These are phyloP conservation scores for Coecobrya sp. DNA, from an alignment of 2,888 invertebrate species.

Conservation along the genomic window DNA sequence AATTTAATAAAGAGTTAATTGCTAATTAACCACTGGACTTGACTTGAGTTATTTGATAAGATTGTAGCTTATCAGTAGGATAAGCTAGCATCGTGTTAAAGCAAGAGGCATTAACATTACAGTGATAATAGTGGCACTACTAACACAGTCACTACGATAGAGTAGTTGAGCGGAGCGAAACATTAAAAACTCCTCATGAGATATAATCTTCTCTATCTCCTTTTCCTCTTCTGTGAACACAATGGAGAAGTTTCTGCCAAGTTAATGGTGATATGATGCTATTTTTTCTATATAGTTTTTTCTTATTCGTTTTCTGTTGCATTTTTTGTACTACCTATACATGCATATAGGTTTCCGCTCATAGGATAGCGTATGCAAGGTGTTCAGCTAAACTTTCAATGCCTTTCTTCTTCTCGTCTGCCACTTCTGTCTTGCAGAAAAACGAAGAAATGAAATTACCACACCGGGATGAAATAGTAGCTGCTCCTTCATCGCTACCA, in stretches of 20 bases:
- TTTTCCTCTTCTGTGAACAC: slow-evolving; percentile 62
- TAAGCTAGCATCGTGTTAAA: too few relatives aligned
- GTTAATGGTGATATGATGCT: slow-evolving; percentile 61
- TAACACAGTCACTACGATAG: slow-evolving; percentile 15
- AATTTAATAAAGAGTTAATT: too few relatives aligned
- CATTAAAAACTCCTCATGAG: slow-evolving; percentile 59
- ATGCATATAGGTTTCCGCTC: background rate
- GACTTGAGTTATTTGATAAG: too few relatives aligned
- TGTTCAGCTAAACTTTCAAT: slow-evolving; percentile 14
- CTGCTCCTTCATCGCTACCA: slow-evolving; percentile 32
- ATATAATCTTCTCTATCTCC: slow-evolving; percentile 63
- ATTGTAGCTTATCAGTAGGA: too few relatives aligned
- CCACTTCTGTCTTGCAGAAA: slow-evolving; percentile 1
- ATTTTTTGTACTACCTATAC: background rate
- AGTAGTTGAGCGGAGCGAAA: background rate
- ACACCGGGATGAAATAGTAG: slow-evolving; percentile 54
- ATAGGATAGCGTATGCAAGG: background rate
- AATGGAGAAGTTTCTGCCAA: slow-evolving; percentile 47
- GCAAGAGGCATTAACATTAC: too few relatives aligned
- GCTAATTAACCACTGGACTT: too few relatives aligned
- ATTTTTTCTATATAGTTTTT: slow-evolving; percentile 31
- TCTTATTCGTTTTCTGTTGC: slow-evolving; percentile 48
- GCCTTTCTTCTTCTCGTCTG: background rate
- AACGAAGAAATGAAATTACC: slow-evolving; percentile 54
- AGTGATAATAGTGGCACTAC: slow-evolving; percentile 22